These are phyloP conservation scores for Callopanchax toddi DNA, from an alignment of 2,113 vertebrate species.

Conservation along the genomic window DNA sequence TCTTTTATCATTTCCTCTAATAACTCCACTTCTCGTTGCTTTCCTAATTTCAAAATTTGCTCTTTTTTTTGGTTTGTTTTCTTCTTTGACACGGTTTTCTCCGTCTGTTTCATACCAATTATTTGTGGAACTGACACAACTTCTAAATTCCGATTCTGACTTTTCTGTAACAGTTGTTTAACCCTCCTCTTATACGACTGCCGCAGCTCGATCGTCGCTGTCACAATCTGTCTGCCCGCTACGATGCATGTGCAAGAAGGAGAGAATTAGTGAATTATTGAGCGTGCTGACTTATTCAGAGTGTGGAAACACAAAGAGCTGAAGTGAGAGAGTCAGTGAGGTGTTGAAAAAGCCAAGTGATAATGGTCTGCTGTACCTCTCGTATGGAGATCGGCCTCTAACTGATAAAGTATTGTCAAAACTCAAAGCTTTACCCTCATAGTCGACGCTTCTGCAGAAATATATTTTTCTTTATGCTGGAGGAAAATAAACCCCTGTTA, in stretches of 20 bases:
- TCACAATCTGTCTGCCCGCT: conserved; percentile 30
- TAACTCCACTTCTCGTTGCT: conserved; percentile 45
- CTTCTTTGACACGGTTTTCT: not conserved
- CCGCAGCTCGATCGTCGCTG: conserved; percentile 20
- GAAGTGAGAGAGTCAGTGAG: conserved; percentile 34
- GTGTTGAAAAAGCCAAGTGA: conserved; percentile 51
- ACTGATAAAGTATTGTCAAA: conserved; percentile 49
- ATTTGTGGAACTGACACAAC: not conserved
- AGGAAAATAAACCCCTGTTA: not conserved
- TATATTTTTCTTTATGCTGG: not conserved
- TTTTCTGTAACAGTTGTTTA: not conserved
- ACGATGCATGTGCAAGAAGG: conserved; percentile 35
- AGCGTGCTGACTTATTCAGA: conserved; percentile 65
- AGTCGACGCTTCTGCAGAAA: not conserved
- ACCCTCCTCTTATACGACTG: not conserved
- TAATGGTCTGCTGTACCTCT: conserved; percentile 45
- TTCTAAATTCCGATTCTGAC: not conserved
- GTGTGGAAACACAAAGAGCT: conserved; percentile 42
- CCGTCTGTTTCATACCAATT: conserved; percentile 27
- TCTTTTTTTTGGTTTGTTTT: conserved; percentile 20
- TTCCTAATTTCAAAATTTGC: conserved; percentile 1
- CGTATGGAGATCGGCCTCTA: conserved; percentile 17
- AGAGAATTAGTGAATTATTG: conserved; percentile 68
- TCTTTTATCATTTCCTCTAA: conserved; percentile 56
- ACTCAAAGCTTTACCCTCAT: conserved; percentile 13